Evolutionary conservation across 2,888 invertebrate genomes (phyloP), one percentile per base, ranked within the genome.

Genomic region (Melipona beecheii): DNA sequence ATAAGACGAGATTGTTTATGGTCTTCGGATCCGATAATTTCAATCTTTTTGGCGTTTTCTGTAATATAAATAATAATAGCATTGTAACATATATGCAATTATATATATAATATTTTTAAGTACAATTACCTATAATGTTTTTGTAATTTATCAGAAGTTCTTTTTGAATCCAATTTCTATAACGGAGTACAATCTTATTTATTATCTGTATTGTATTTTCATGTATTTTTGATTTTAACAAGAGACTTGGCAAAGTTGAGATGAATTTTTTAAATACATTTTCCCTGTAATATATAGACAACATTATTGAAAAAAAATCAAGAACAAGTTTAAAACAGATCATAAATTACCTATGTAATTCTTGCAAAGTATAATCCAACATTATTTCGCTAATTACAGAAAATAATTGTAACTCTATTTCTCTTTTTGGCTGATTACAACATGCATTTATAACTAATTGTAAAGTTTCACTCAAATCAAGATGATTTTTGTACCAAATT

Each of bases 371-470:
- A 2, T 93, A 92, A 65, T 95, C 92, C 86, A 95, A 93, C 15
- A 95, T 93, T 64, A 96, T 94, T 64, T 94, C 94, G 79, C 95
- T 94, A 17, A 96, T 91, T n/a, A 96, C 91, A 17, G 92, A 84
- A 54, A 95, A 94, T 21, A 96, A 88, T 31, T 94, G 94, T 1
- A 92, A 91, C 77, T 95, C 91, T 36, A 93, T 77, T 70, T 94
- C 92, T 62, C 87, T 90, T 71, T 89, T 91, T 6, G 90, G 73
- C 62, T 90, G 83, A 17, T 86, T 82, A 6, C 86, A 90, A 82
- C 92, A 90, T 13, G 87, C 86, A 52, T 91, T 81, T 66, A 92
- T 90, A 43, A 91, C 71, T 49, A 73, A 85, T 75, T 87, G 81
- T n/a, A 94, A 85, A 74, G 89, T 90, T 64, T 91, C 83, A n/a